Evolutionary conservation across 1,140 invertebrate species (phyloP), one percentile per base, ranked within the genome.

Genomic region (Meloidogyne hapla): DNA sequence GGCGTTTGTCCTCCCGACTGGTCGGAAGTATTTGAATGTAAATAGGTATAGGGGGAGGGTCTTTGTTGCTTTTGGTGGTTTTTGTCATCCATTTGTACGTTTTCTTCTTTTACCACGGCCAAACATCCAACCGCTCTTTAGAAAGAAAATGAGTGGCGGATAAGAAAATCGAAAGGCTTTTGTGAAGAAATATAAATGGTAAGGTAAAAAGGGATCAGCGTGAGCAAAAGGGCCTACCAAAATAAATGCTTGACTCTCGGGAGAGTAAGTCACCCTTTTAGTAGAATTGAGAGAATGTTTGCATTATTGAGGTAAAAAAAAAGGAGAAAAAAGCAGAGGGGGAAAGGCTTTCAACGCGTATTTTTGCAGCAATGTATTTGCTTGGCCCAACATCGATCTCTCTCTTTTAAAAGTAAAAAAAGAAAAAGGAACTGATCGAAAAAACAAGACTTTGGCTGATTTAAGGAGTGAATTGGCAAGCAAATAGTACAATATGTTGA

Each of bases 311-410:
- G 28, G 28, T 8, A 73, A 45, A 15, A 38, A 73, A 61, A 74
- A 66, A 77, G 13, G 21, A 66, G 2, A 75, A 65, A 65, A 33
- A 64, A 33, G 33, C 0, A 33, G 2, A n/a, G 33, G 33, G 33
- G 33, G 33, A 33, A 33, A 33, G 33, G 4, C 33, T 33, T 33
- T 33, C 33, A 33, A 33, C 33, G 33, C 33, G 33, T 45, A 48
- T 63, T 75, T 48, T 62, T 64, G 62, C 18, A 65, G 62, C 18
- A 65, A 73, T 45, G 62, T 15, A 69, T 56, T 33, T 33, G 18
- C 18, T 21, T 18, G 45, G 15, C 18, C 48, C 5, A 56, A 56
- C 48, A 56, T 56, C 48, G 48, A 56, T 56, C 42, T 45, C 5
- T 56, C 48, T 13, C 6, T n/a, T 6, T n/a, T n/a, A 56, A 56